phyloP scores from a whole-genome alignment of 2,113 vertebrate species.

The Scolopax mira region DNA sequence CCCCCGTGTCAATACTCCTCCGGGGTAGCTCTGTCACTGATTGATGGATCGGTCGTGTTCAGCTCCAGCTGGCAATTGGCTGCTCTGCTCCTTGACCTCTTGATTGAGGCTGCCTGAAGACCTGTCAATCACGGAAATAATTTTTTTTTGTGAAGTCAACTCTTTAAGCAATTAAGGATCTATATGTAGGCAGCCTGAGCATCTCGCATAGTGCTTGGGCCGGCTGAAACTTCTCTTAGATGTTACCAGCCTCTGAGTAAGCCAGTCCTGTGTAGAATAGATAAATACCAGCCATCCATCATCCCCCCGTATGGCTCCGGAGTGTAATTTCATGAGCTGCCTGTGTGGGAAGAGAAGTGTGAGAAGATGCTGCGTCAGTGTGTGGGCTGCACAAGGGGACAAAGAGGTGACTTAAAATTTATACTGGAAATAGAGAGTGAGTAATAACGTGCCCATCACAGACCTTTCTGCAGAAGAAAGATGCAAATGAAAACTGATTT shows the following conservation, averaged over 20 bases:
- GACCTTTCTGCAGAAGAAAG: slow-evolving; percentile 35
- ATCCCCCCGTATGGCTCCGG: not conserved
- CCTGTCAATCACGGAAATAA: not conserved
- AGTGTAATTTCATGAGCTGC: slow-evolving; percentile 55
- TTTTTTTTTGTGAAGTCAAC: not conserved
- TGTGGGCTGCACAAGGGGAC: slow-evolving; percentile 48
- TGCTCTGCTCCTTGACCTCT: slow-evolving; percentile 14
- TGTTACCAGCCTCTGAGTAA: slow-evolving; percentile 20
- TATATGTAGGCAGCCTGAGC: not conserved
- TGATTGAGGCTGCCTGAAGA: not conserved
- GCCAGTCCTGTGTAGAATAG: not conserved
- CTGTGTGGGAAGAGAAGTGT: slow-evolving; percentile 59
- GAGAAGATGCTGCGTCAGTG: slow-evolving; percentile 64
- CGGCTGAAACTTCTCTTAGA: not conserved
- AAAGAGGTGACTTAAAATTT: slow-evolving; percentile 54
- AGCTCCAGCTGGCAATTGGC: not conserved
- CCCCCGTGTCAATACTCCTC: not conserved
- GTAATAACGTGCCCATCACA: slow-evolving; percentile 11
- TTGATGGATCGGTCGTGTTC: not conserved
- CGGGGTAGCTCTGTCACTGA: not conserved
- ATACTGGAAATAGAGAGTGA: slow-evolving; percentile 52
- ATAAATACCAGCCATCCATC: slow-evolving; percentile 58
- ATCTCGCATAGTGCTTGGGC: not conserved
- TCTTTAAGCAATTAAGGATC: not conserved
- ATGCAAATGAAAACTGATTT: not conserved